Evolutionary conservation across 2,888 invertebrate genomes (phyloP), one percentile per base, ranked within the genome.

Genomic region (Polymixis flavicincta): DNA sequence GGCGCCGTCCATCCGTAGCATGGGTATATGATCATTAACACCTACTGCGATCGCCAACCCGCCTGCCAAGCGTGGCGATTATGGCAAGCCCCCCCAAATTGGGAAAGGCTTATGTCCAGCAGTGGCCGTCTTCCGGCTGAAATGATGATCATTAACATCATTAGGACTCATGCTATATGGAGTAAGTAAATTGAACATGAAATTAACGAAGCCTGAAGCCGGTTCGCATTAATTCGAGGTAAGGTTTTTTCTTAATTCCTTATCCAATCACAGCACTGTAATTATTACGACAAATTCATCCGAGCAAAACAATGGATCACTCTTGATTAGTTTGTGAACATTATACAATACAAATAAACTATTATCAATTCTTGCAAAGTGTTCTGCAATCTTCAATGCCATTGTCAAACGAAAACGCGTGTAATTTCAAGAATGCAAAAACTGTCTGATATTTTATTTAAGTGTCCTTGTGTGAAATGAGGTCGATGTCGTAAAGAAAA

Each of bases 311-410:
- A 74, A 73, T 14, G 64, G 71, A 78, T 70, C 52, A 64, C 65
- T 85, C 70, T 76, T 72, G 48, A 86, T 78, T 61, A 86, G 67
- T 70, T 79, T n/a, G 45, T 68, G 52, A 64, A 67, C 60, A 79
- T 83, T 83, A 85, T 83, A 75, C 80, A 83, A 83, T 83, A 69
- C 68, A 85, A 84, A 84, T 82, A 84, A 84, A 77, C 70, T 81
- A 78, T 86, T 84, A 84, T 84, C 80, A 71, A 67, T 65, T 83
- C 75, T 88, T 88, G 84, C 75, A 72, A 81, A 84, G 78, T 82
- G 57, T 85, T 85, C 87, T 84, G 87, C 88, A 90, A 88, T 85
- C 83, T 83, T 89, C 92, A 92, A 90, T 91, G 91, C 89, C 92
- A 92, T 85, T 91, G 90, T 87, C 90, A 91, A 80, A 77, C 69